A percentile compares a stretch with the other conserved stretches of the same genome.
These are phyloP conservation scores for Pycnonotus jocosus DNA, from an alignment of 2,113 vertebrate genomes.

Conservation along the genomic window DNA sequence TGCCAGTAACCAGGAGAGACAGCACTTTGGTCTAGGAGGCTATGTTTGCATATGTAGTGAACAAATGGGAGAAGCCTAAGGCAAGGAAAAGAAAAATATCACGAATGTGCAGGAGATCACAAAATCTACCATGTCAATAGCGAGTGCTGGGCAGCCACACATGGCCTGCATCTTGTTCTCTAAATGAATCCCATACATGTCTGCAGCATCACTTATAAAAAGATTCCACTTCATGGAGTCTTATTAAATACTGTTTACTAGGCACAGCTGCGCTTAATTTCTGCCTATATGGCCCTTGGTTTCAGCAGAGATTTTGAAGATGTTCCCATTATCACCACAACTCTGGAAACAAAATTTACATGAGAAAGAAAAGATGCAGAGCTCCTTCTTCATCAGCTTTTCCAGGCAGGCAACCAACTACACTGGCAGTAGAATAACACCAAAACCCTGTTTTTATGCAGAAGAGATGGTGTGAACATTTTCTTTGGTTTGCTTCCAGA, in stretches of 20 bases:
- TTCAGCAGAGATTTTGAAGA: background rate
- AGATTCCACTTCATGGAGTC: background rate
- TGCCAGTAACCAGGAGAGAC: background rate
- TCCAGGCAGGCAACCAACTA: background rate
- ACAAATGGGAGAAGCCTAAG: background rate
- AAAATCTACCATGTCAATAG: background rate
- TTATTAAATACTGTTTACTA: background rate
- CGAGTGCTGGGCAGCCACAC: background rate
- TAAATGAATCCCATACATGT: background rate
- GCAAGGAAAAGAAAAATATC: background rate
- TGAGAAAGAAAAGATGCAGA: background rate
- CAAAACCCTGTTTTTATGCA: background rate
- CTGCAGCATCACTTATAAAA: background rate
- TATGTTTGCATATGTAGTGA: background rate
- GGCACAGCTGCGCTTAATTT: background rate
- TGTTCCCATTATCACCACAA: background rate
- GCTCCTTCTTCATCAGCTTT: background rate
- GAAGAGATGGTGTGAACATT: slow-evolving; percentile 1
- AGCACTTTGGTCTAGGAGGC: background rate
- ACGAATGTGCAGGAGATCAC: background rate
- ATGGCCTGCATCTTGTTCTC: background rate
- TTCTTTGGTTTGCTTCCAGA: slow-evolving; percentile 30
- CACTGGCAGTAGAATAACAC: background rate
- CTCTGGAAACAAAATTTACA: background rate
- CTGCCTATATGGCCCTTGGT: background rate